Conservation (phyloP, 2,797 vertebrate genomes). For the Miichthys miiuy region DNA sequence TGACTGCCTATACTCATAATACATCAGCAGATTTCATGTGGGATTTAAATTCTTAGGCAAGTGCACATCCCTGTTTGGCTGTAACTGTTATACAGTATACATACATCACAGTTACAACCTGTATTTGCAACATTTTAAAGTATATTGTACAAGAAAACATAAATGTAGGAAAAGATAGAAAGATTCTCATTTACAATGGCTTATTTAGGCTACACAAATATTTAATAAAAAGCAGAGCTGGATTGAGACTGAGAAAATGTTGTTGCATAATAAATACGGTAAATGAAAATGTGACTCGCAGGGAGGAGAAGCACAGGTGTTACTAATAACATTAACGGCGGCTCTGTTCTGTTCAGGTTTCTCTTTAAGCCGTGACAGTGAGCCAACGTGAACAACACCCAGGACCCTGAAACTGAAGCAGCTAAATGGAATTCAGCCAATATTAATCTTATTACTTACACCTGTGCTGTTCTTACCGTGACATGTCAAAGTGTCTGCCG, state of each 20-base stretch:
- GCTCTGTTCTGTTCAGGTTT: not conserved
- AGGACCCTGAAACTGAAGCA: not conserved
- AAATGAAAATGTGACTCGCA: not conserved
- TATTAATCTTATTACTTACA: not conserved
- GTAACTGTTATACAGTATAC: not conserved
- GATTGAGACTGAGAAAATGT: not conserved
- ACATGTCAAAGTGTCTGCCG: not conserved
- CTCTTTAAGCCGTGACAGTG: not conserved
- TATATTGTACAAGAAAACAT: no score
- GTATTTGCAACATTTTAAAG: no score
- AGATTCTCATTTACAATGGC: no score
- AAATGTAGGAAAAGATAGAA: no score
- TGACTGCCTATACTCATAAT: conserved; percentile 7
- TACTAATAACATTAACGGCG: not conserved
- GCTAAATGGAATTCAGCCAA: not conserved
- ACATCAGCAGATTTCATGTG: conserved; percentile 27
- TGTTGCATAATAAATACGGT: not conserved
- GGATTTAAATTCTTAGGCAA: conserved; percentile 8
- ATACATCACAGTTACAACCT: not conserved
- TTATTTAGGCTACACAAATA: not conserved
- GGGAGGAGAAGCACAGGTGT: not conserved
- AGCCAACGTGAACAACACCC: not conserved
- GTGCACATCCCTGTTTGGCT: not conserved
- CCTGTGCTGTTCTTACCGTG: not conserved
- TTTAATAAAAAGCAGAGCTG: not conserved